phyloP scores from a whole-genome alignment of 2,797 vertebrate species.

The Acipenser oxyrinchus region DNA sequence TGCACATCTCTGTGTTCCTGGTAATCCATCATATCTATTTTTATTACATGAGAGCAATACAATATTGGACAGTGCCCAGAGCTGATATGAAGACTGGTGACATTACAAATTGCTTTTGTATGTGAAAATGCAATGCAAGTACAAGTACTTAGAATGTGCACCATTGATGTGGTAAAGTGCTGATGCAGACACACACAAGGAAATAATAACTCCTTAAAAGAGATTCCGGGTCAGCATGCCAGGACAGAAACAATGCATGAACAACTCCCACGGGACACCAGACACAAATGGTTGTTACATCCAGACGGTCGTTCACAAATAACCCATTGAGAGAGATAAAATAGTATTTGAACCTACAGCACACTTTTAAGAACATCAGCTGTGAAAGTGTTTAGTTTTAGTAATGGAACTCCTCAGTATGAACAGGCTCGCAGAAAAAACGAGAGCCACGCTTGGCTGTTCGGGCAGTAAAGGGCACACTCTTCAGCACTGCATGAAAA shows the following conservation, averaged over 20 bases:
- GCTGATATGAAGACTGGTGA: constrained; percentile 29
- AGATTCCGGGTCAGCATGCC: constrained; percentile 23
- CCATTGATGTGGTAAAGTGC: constrained; percentile 5
- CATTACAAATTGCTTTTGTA: constrained; percentile 48
- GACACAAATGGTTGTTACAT: background rate
- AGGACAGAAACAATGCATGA: constrained; percentile 19
- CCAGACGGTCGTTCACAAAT: background rate
- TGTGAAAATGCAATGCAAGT: constrained; percentile 14
- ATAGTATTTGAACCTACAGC: constrained; percentile 54
- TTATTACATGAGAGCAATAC: too few relatives aligned
- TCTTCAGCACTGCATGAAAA: constrained; percentile 93
- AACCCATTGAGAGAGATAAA: constrained; percentile 10
- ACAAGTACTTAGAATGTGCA: constrained; percentile 9
- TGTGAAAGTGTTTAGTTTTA: constrained; percentile 86
- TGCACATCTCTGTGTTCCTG: too few relatives aligned
- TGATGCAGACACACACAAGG: constrained; percentile 1
- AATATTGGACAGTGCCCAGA: too few relatives aligned
- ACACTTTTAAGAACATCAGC: constrained; percentile 77
- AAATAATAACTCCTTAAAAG: background rate
- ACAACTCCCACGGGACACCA: constrained; percentile 27
- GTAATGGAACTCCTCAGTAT: constrained; percentile 92
- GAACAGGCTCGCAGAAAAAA: constrained; percentile 93
- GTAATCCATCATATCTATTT: too few relatives aligned
- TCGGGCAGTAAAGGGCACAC: constrained; percentile 93
- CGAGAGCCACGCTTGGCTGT: constrained; percentile 96